Conservation (phyloP, 2,797 vertebrate species). For the Pygocentrus nattereri region DNA sequence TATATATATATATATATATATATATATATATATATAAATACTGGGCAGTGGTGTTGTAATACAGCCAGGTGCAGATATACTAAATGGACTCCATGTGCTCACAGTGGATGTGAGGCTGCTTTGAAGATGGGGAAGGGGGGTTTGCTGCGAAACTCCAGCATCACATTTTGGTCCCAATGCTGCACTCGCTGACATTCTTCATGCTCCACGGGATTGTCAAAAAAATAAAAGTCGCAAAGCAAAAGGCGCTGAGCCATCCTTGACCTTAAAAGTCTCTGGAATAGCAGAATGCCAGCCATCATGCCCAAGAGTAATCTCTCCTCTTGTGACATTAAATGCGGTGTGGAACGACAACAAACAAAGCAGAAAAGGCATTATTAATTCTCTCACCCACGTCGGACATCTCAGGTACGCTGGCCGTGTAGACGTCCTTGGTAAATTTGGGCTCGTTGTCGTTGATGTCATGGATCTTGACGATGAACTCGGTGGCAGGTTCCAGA, state of each 20-base stretch:
- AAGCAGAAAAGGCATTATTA: slow-evolving; percentile 38
- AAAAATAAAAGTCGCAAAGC: slow-evolving; percentile 44
- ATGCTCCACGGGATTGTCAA: slow-evolving; percentile 49
- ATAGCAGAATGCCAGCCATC: slow-evolving; percentile 39
- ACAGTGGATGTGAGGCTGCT: slow-evolving; percentile 11
- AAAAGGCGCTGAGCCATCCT: slow-evolving; percentile 40
- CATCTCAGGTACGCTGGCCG: slow-evolving; percentile 86
- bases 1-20: too few relatives aligned
- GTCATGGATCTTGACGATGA: slow-evolving; percentile 91
- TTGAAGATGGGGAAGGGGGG: not conserved
- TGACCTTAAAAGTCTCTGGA: slow-evolving; percentile 53
- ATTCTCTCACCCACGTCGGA: slow-evolving; percentile 83
- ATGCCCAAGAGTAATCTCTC: slow-evolving; percentile 35
- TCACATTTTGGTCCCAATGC: slow-evolving; percentile 41
- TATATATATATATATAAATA: too few relatives aligned
- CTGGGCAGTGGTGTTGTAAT: too few relatives aligned
- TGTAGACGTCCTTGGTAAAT: slow-evolving; percentile 85
- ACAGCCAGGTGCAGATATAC: slow-evolving; percentile 27
- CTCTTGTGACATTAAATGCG: slow-evolving; percentile 37
- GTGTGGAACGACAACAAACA: slow-evolving; percentile 29
- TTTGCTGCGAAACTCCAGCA: slow-evolving; percentile 19
- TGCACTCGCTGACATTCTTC: slow-evolving; percentile 43
- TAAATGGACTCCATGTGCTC: not conserved
- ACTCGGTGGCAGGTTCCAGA: slow-evolving; percentile 87
- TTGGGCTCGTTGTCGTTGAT: slow-evolving; percentile 90